Percentiles rank a stretch among this genome's conserved stretches.
Conservation (phyloP, 2,888 invertebrate species). For the Gonocerus acuteangulatus region DNA sequence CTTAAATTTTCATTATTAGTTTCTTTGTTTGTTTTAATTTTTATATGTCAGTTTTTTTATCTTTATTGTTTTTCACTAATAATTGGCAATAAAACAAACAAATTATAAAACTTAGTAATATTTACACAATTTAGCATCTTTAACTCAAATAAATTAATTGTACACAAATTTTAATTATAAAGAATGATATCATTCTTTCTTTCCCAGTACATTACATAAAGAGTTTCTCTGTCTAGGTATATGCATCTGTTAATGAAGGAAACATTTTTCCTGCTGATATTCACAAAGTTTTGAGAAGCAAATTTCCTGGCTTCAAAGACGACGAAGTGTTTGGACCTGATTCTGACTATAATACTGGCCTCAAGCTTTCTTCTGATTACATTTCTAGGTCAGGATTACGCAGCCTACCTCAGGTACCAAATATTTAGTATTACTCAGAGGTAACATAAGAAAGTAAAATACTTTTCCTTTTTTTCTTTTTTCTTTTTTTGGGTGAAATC, state of each 20-base stretch:
- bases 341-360: constrained; percentile 84
- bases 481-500: too few relatives aligned
- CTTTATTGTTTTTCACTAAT: too few relatives aligned
- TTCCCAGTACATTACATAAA: not conserved
- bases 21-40: not conserved
- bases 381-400: constrained; percentile 66
- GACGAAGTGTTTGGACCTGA: constrained; percentile 78
- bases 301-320: constrained; percentile 53
- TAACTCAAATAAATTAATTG: too few relatives aligned
- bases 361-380: constrained; percentile 71
- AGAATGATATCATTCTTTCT: too few relatives aligned
- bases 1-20: constrained; percentile 14
- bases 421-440: too few relatives aligned
- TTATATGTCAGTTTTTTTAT: too few relatives aligned
- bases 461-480: too few relatives aligned
- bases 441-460: too few relatives aligned
- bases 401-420: constrained; percentile 60
- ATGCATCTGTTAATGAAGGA: constrained; percentile 48
- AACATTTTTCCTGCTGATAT: constrained; percentile 59
- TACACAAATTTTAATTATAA: too few relatives aligned
- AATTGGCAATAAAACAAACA: too few relatives aligned
- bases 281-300: constrained; percentile 58
- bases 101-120: too few relatives aligned
- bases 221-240: constrained; percentile 45
- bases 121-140: too few relatives aligned